A percentile compares a stretch with the other conserved stretches of the same genome.
Conservation (phyloP, 2,113 vertebrate genomes). For the Hyla sarda region DNA sequence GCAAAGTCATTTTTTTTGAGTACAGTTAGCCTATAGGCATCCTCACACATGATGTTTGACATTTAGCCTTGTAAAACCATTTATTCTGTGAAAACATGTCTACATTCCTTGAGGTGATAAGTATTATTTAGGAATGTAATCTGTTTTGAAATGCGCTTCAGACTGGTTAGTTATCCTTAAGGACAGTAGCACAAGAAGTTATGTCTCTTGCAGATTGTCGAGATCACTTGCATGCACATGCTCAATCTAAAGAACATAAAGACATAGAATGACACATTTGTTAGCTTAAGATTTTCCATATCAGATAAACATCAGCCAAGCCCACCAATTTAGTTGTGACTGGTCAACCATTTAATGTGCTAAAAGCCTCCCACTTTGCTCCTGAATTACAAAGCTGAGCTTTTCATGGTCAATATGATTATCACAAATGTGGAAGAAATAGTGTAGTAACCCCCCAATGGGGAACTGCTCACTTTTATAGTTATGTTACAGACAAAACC, state of each 20-base stretch:
- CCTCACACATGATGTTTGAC: background rate
- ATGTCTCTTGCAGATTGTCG: background rate
- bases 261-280: background rate
- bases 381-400: no score
- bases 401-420: no score
- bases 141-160: slow-evolving; percentile 3
- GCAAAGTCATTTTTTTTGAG: background rate
- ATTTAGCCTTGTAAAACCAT: background rate
- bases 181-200: background rate
- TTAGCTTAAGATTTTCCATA: background rate
- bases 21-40: background rate
- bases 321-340: no score
- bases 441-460: no score
- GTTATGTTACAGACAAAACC: no score
- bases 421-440: no score
- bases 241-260: background rate
- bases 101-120: slow-evolving; percentile 11
- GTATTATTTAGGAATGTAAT: slow-evolving; percentile 33
- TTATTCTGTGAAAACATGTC: background rate
- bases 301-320: no score
- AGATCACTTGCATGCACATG: background rate
- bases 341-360: no score
- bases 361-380: no score
- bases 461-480: no score
- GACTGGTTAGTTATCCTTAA: background rate